Base-by-base conservation (phyloP, 1,140 invertebrate species). In the Gerris buenoi region DNA sequence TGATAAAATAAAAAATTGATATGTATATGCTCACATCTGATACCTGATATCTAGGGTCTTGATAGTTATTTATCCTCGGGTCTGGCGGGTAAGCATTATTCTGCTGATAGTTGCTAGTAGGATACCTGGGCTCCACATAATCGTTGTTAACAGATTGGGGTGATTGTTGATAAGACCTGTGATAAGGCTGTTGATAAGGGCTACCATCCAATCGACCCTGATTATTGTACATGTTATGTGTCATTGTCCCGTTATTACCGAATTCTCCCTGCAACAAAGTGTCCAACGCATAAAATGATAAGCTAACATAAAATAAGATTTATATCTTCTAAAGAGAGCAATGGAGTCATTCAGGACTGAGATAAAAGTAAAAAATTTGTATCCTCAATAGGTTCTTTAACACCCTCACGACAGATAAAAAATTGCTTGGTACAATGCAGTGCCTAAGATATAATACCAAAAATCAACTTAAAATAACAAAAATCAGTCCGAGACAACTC, bases 211-310 rank as follows among this genome's bases (percentile, higher is more conserved):
- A 27, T 25, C 28, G 59, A n/a, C 63, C 71, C 69, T 66, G 56
- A 66, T 61, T 65, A 74, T 71, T 71, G 64, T 63, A 60, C 72
- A 78, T 77, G 61, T 27, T 65, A 65, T 66, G 68, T 67, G 46
- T 63, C 56, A 15, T 28, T 15, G 57, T 70, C 63, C 58, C 2
- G 57, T n/a, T 69, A 29, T 25, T 63, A 27, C 46, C 33, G 33
- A 10, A 46, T 10, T 46, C 33, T 10, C 33, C 33, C 33, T 46
- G 18, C 5, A 46, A 46, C 33, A 46, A 46, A 46, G 18, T 18
- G n/a, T n/a, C n/a, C n/a, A n/a, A n/a, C n/a, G n/a, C n/a, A n/a
- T n/a, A n/a, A n/a, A n/a, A n/a, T n/a, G n/a, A n/a, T n/a, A n/a
- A n/a, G n/a, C n/a, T n/a, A n/a, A n/a, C n/a, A n/a, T n/a, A n/a